Evolutionary conservation across 1,140 invertebrate species (phyloP).

Genomic region (Reticulitermes speratus): DNA sequence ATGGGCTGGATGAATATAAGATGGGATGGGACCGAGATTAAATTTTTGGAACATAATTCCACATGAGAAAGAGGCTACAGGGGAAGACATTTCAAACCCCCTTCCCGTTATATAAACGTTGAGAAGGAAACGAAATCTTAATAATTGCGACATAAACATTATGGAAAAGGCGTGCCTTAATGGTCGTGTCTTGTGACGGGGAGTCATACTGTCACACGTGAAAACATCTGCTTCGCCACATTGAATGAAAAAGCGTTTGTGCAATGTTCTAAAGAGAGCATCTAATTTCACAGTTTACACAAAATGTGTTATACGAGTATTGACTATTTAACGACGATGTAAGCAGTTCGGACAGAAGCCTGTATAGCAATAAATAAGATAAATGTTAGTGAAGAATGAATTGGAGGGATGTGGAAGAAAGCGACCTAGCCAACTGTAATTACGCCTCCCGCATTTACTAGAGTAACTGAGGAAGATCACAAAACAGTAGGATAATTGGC

Average conservation of each 20-base stretch:
- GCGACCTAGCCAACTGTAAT: too few relatives aligned
- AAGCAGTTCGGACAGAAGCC: too few relatives aligned
- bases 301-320: too few relatives aligned
- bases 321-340: too few relatives aligned
- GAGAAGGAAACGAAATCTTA: conserved; percentile 31
- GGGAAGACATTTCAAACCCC: neutral
- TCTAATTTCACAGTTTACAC: too few relatives aligned
- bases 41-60: conserved; percentile 33
- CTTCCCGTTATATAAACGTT: conserved; percentile 25
- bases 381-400: too few relatives aligned
- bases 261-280: too few relatives aligned
- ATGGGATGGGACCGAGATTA: conserved; percentile 29
- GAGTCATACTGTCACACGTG: neutral
- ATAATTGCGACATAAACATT: conserved; percentile 33
- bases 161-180: neutral
- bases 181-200: neutral
- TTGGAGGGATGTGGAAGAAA: too few relatives aligned
- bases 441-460: too few relatives aligned
- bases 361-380: too few relatives aligned
- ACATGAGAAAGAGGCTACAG: neutral
- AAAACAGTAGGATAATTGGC: too few relatives aligned
- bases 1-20: conserved; percentile 26
- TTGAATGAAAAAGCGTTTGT: neutral
- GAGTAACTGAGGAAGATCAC: too few relatives aligned
- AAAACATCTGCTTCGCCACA: neutral